These are phyloP conservation scores for Pseudococcus longispinus DNA, from an alignment of 2,888 invertebrate genomes.

Conservation along the genomic window DNA sequence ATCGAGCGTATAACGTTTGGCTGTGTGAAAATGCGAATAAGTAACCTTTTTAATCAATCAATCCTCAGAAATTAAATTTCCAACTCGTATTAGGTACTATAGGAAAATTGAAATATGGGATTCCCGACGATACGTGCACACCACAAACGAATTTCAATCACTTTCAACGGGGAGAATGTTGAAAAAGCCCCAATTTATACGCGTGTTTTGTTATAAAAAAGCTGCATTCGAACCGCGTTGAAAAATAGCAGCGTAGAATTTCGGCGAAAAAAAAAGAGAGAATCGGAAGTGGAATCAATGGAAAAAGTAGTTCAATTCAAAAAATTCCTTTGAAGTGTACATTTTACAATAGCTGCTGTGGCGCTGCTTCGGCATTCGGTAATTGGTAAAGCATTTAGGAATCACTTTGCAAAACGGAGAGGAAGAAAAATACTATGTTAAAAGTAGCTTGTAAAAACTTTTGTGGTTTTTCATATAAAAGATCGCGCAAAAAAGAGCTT, in stretches of 20 bases:
- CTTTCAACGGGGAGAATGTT: background rate
- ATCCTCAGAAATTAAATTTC: background rate
- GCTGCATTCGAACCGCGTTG: background rate
- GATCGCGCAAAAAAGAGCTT: slow-evolving; percentile 9
- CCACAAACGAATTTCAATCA: background rate
- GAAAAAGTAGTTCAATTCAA: background rate
- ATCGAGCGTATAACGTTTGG: slow-evolving; percentile 9
- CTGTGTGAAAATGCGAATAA: background rate
- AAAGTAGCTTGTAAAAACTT: slow-evolving; percentile 30
- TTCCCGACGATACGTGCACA: background rate
- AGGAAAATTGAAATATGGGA: background rate
- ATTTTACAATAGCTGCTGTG: background rate
- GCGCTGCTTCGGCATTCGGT: background rate
- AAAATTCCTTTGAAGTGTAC: slow-evolving; percentile 15
- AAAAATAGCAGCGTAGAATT: background rate
- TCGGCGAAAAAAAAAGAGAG: background rate
- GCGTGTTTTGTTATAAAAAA: background rate
- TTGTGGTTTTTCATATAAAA: slow-evolving; percentile 12
- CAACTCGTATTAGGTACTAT: background rate
- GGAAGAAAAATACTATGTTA: background rate
- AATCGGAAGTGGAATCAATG: background rate
- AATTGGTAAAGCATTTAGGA: slow-evolving; percentile 30
- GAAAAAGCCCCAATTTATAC: background rate
- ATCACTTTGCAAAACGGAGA: slow-evolving; percentile 6
- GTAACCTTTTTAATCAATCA: background rate